These are phyloP conservation scores for Phaetusa simplex DNA, from an alignment of 2,113 vertebrate genomes.

Conservation along the genomic window DNA sequence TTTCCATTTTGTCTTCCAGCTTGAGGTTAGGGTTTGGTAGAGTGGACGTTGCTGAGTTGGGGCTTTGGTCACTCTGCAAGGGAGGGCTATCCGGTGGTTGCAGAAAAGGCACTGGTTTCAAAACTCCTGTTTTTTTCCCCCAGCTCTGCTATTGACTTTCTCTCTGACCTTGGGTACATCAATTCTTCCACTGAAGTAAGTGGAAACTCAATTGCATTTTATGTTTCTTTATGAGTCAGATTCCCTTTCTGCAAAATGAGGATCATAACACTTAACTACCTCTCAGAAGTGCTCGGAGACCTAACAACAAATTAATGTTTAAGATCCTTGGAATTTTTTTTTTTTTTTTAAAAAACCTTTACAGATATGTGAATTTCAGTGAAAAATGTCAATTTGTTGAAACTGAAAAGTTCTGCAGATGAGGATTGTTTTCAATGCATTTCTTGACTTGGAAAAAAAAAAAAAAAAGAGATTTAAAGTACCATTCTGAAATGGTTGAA, in stretches of 20 bases:
- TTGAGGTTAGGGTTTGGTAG: neutral
- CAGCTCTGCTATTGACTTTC: conserved; percentile 40
- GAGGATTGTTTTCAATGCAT: conserved; percentile 25
- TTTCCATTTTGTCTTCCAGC: neutral
- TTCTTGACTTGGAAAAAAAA: neutral
- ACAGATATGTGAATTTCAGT: conserved; percentile 15
- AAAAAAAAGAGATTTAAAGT: conserved; percentile 10
- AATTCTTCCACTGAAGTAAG: conserved; percentile 52
- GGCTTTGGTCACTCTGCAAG: neutral
- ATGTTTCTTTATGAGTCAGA: conserved; percentile 62
- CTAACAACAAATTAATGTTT: conserved; percentile 65
- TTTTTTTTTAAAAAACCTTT: neutral
- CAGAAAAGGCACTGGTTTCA: neutral
- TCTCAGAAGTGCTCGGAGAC: conserved; percentile 52
- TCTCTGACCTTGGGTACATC: conserved; percentile 50
- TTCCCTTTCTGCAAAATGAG: conserved; percentile 63
- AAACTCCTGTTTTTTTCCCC: neutral
- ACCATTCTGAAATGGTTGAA: conserved; percentile 35
- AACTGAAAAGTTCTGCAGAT: conserved; percentile 32
- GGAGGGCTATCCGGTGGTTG: neutral
- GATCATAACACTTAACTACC: conserved; percentile 66
- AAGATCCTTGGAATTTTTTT: conserved; percentile 13
- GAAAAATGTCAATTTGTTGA: conserved; percentile 37
- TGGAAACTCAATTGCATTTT: conserved; percentile 59
- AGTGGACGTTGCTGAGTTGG: neutral